Evolutionary conservation across 2,797 vertebrate genomes (phyloP).

Genomic region (Peromyscus attwateri): DNA sequence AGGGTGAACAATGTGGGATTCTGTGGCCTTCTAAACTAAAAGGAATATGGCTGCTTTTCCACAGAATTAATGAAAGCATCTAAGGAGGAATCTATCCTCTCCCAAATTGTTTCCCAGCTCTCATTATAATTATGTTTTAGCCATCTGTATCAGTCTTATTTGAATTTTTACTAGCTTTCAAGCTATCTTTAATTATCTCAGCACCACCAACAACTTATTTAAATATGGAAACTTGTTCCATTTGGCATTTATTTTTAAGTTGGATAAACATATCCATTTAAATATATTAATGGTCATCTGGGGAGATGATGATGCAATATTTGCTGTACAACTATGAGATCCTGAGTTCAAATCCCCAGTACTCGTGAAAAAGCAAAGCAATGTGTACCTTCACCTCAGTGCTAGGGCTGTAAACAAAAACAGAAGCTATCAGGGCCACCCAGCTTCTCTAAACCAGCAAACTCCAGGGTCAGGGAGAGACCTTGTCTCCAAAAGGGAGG

Average conservation of each 20-base stretch:
- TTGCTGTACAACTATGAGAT: neutral
- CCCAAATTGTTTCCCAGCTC: constrained; percentile 54
- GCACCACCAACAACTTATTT: constrained; percentile 44
- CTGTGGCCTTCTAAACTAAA: constrained; percentile 28
- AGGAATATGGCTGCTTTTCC: constrained; percentile 31
- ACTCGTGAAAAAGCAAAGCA: neutral
- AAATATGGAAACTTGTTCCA: constrained; percentile 1
- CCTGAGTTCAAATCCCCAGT: neutral
- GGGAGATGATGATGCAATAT: neutral
- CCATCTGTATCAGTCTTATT: constrained; percentile 38
- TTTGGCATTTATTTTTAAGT: neutral
- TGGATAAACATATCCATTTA: neutral
- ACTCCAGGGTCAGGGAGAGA: neutral
- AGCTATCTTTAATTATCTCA: constrained; percentile 31
- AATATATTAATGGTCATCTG: constrained; percentile 1
- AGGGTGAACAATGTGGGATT: constrained; percentile 38
- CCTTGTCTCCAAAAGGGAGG: neutral
- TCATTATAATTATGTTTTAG: constrained; percentile 53
- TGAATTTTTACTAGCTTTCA: constrained; percentile 64
- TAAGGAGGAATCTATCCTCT: constrained; percentile 57
- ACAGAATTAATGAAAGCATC: constrained; percentile 69
- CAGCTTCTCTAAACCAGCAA: neutral
- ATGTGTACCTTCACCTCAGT: neutral
- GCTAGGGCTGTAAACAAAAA: neutral
- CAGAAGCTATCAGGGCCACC: neutral